phyloP scores from a whole-genome alignment of 2,113 vertebrate genomes.

The Cervus canadensis region DNA sequence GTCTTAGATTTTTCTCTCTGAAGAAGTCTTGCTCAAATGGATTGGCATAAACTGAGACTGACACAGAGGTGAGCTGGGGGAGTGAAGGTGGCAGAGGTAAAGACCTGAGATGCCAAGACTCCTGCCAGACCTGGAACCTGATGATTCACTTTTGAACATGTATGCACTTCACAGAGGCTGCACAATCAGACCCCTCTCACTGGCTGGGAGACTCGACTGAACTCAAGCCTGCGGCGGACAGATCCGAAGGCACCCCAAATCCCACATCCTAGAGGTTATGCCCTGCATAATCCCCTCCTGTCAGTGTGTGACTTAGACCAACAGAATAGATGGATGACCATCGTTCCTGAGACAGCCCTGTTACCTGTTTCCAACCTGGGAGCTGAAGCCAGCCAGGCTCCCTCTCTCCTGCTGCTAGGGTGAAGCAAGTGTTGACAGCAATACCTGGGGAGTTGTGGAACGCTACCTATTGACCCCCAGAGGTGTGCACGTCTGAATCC shows the following conservation, averaged over 20 bases:
- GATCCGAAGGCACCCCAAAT: not conserved
- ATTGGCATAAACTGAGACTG: not conserved
- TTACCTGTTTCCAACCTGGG: not conserved
- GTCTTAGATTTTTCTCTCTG: not conserved
- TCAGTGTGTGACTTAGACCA: not conserved
- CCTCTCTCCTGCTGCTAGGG: too few relatives aligned
- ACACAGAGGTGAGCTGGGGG: not conserved
- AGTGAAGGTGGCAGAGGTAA: not conserved
- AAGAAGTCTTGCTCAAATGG: not conserved
- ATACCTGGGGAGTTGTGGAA: not conserved
- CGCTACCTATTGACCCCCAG: not conserved
- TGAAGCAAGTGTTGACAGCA: not conserved
- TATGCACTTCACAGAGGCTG: not conserved
- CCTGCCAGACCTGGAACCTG: too few relatives aligned
- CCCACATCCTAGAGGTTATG: not conserved
- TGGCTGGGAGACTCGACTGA: not conserved
- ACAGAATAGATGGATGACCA: not conserved
- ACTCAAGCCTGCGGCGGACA: not conserved
- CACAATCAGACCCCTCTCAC: not conserved
- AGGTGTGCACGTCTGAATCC: not conserved
- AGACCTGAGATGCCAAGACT: not conserved
- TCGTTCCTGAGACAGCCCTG: not conserved
- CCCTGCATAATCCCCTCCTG: not conserved
- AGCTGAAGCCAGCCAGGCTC: not conserved
- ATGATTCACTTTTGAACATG: too few relatives aligned